A percentile compares a stretch with the other conserved stretches of the same genome.
phyloP scores from a whole-genome alignment of 2,888 invertebrate species.

The Trachelus iudaicus region DNA sequence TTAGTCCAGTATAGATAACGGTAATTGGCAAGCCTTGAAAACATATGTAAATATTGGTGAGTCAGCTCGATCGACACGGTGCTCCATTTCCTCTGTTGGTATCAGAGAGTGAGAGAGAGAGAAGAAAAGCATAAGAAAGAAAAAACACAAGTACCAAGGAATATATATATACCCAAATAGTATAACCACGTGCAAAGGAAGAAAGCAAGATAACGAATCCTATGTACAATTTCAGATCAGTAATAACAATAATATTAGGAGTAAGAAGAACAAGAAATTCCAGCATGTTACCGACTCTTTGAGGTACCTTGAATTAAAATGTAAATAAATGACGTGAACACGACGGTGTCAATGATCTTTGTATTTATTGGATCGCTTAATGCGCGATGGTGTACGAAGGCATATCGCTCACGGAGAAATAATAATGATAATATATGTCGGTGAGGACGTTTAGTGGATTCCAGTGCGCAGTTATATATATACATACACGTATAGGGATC shows the following conservation, averaged over 20 bases:
- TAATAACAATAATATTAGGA: background rate
- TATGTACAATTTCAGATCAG: background rate
- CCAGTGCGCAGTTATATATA: background rate
- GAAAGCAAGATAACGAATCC: no score
- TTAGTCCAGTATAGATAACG: constrained; percentile 47
- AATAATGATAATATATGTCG: background rate
- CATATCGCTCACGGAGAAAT: background rate
- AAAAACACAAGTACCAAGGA: background rate
- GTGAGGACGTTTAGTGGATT: background rate
- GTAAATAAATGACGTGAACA: constrained; percentile 33
- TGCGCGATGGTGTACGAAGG: constrained; percentile 24
- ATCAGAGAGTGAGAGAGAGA: background rate
- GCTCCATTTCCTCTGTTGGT: background rate
- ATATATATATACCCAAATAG: background rate
- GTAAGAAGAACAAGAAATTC: background rate
- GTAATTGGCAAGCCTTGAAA: constrained; percentile 10
- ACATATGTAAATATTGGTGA: constrained; percentile 17
- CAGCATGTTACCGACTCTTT: constrained; percentile 24
- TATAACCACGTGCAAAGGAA: background rate
- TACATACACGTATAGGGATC: no score
- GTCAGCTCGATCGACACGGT: constrained; percentile 8
- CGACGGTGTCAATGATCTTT: constrained; percentile 51
- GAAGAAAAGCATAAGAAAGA: constrained; percentile 8
- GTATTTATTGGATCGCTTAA: constrained; percentile 52
- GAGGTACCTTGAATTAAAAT: constrained; percentile 47